Evolutionary conservation across 37 sponge, comb jelly and placozoan genomes (phyloP).

Genomic region (Oopsacas minuta): DNA sequence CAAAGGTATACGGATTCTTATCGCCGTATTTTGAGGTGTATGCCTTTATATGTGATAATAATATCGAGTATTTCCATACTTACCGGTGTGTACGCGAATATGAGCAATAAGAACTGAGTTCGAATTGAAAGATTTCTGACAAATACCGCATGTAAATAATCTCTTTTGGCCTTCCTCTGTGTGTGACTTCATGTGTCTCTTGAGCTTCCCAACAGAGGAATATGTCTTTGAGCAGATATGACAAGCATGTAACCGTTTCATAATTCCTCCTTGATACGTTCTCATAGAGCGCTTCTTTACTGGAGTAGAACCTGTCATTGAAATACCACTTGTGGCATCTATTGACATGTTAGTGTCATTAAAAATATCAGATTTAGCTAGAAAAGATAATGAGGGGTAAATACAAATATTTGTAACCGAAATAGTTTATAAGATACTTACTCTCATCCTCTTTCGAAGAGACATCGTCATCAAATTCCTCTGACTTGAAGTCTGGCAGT

Average conservation of each 20-base stretch:
- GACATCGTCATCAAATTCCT: neutral
- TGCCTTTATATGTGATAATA: too few species aligned
- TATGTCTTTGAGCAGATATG: conserved; percentile 14
- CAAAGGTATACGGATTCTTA: too few species aligned
- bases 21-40: too few species aligned
- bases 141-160: conserved; percentile 1
- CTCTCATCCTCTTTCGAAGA: neutral
- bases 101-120: conserved; percentile 9
- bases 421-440: neutral
- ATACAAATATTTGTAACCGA: neutral
- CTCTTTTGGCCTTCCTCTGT: neutral
- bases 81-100: neutral
- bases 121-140: conserved; percentile 12
- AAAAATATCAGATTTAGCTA: neutral
- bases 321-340: neutral
- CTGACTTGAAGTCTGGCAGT: neutral
- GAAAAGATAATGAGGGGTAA: neutral
- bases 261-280: neutral
- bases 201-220: neutral
- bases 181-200: neutral
- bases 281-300: neutral
- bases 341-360: neutral
- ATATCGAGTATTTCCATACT: neutral
- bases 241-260: neutral
- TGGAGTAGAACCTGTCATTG: neutral